Conservation (phyloP, 2,797 vertebrate genomes). For the Loriculus beryllinus region DNA sequence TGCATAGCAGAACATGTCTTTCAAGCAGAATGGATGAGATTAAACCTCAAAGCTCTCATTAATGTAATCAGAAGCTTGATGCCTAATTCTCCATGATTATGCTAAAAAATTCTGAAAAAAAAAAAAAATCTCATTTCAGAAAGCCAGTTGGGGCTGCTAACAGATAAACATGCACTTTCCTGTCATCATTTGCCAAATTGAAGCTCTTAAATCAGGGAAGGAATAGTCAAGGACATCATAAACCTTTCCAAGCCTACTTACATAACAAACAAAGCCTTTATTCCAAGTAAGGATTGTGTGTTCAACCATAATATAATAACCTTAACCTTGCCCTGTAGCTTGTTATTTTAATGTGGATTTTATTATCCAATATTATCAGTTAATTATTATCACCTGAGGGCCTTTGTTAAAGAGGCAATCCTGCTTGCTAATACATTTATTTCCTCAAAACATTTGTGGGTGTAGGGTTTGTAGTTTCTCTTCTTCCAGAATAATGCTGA, state of each 20-base stretch:
- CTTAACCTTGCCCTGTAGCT: constrained; percentile 37
- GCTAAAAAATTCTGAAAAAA: constrained; percentile 38
- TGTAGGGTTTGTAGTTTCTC: not conserved
- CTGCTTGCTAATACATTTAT: not conserved
- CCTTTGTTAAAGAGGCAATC: not conserved
- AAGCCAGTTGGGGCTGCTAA: constrained; percentile 24
- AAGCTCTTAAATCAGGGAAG: constrained; percentile 55
- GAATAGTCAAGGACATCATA: constrained; percentile 50
- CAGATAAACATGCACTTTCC: constrained; percentile 29
- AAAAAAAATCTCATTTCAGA: constrained; percentile 6
- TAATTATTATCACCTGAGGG: constrained; percentile 53
- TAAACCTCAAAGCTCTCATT: constrained; percentile 63
- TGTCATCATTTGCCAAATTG: constrained; percentile 60
- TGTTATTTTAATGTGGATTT: constrained; percentile 55
- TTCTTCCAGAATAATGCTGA: not conserved
- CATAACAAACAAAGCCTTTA: constrained; percentile 50
- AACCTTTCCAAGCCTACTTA: constrained; percentile 56
- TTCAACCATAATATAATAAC: constrained; percentile 19
- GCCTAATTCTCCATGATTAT: constrained; percentile 53
- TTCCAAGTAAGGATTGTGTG: constrained; percentile 1
- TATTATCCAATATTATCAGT: constrained; percentile 46
- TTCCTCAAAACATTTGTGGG: not conserved
- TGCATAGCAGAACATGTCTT: constrained; percentile 24
- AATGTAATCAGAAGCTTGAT: constrained; percentile 31
- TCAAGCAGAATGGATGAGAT: constrained; percentile 48